A percentile compares a stretch with the other conserved stretches of the same genome.
phyloP scores from a whole-genome alignment of 2,888 invertebrate genomes.

The Anagyrus pseudococci region DNA sequence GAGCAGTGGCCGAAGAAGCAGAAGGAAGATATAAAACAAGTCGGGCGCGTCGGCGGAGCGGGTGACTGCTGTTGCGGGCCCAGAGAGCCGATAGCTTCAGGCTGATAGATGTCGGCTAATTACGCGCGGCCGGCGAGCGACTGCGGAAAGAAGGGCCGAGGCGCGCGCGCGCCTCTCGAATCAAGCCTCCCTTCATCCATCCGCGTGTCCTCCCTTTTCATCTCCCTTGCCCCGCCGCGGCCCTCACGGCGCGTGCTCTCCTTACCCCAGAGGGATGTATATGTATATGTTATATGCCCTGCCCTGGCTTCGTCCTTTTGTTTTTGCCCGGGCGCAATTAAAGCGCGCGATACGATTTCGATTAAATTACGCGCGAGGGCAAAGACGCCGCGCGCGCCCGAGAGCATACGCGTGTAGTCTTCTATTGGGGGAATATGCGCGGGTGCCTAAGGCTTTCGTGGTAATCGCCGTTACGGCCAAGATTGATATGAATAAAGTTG shows the following conservation, averaged over 20 bases:
- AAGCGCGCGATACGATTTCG: slow-evolving; percentile 8
- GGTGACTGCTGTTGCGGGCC: slow-evolving; percentile 46
- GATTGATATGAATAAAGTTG: too few relatives aligned
- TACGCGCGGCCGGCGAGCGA: slow-evolving; percentile 54
- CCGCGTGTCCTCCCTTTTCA: too few relatives aligned
- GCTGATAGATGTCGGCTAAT: slow-evolving; percentile 63
- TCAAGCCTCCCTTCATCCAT: too few relatives aligned
- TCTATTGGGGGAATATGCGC: too few relatives aligned
- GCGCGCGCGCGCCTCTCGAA: not conserved
- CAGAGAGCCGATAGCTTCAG: slow-evolving; percentile 58
- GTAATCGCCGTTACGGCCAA: too few relatives aligned
- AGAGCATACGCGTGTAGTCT: too few relatives aligned
- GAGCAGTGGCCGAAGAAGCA: slow-evolving; percentile 8
- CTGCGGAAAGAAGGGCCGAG: not conserved
- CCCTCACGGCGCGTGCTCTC: not conserved
- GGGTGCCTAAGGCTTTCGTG: too few relatives aligned
- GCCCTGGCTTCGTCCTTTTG: not conserved
- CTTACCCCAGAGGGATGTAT: too few relatives aligned
- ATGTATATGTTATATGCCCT: too few relatives aligned
- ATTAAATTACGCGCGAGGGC: not conserved
- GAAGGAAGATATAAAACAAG: slow-evolving; percentile 40
- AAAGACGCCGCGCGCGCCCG: too few relatives aligned
- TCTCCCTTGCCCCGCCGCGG: too few relatives aligned
- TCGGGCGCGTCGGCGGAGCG: slow-evolving; percentile 47
- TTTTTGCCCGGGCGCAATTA: slow-evolving; percentile 16